A percentile compares a stretch with the other conserved stretches of the same genome.
These are phyloP conservation scores for Trinectes maculatus DNA, from an alignment of 2,113 vertebrate genomes.

Conservation along the genomic window DNA sequence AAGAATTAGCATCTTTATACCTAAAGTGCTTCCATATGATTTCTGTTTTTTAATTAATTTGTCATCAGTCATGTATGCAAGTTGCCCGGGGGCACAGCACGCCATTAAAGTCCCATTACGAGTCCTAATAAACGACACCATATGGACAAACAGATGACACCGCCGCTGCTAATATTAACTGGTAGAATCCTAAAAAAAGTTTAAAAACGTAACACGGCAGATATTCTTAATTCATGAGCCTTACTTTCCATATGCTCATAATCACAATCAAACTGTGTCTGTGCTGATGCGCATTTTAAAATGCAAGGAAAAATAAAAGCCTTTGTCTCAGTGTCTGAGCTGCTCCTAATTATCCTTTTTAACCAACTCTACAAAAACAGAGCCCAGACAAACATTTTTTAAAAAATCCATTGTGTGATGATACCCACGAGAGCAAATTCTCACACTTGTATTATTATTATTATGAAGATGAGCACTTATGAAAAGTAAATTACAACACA, in stretches of 20 bases:
- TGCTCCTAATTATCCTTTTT: too few relatives aligned
- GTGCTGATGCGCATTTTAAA: conserved; percentile 38
- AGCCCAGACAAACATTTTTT: conserved; percentile 54
- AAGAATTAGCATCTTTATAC: neutral
- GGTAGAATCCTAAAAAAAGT: conserved; percentile 10
- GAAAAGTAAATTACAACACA: too few relatives aligned
- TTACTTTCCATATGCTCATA: conserved; percentile 17
- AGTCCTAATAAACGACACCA: conserved; percentile 34
- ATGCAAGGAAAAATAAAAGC: conserved; percentile 12
- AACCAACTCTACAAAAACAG: too few relatives aligned
- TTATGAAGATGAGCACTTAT: too few relatives aligned
- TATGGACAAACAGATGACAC: conserved; percentile 41
- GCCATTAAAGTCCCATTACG: conserved; percentile 49
- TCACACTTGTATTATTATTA: too few relatives aligned
- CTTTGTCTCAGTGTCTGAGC: conserved; percentile 14
- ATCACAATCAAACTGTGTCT: conserved; percentile 39
- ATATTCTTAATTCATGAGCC: conserved; percentile 11
- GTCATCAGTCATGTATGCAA: conserved; percentile 19
- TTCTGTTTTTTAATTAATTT: conserved; percentile 32
- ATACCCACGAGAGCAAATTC: too few relatives aligned
- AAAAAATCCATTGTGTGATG: too few relatives aligned
- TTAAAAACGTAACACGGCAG: conserved; percentile 18
- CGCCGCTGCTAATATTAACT: conserved; percentile 11
- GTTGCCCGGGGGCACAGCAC: conserved; percentile 16
- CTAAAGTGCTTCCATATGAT: conserved; percentile 30